Evolutionary conservation across 2,797 vertebrate genomes (phyloP).

Genomic region (Acomys russatus): DNA sequence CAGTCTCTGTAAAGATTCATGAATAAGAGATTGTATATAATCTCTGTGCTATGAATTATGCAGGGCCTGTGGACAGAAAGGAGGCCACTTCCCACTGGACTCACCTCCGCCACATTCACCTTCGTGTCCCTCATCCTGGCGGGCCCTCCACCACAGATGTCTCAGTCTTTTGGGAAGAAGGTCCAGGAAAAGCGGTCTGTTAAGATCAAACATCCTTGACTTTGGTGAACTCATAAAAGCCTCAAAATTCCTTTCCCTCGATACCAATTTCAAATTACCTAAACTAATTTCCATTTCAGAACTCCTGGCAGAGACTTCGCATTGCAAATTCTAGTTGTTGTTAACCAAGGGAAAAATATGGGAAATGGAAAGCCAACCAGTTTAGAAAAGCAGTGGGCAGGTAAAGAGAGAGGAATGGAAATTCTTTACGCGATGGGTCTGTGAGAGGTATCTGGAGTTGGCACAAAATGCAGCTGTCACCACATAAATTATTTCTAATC

Average conservation of each 20-base stretch:
- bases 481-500: not conserved
- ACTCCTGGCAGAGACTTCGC: slow-evolving; percentile 54
- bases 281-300: slow-evolving; percentile 74
- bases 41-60: slow-evolving; percentile 84
- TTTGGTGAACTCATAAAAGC: slow-evolving; percentile 58
- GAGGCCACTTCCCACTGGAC: slow-evolving; percentile 60
- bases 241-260: slow-evolving; percentile 64
- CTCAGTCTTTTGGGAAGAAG: slow-evolving; percentile 22
- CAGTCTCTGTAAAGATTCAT: slow-evolving; percentile 79
- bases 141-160: not conserved
- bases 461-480: slow-evolving; percentile 38
- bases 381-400: slow-evolving; percentile 25
- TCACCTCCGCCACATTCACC: slow-evolving; percentile 51
- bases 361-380: not conserved
- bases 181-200: slow-evolving; percentile 35
- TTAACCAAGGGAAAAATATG: slow-evolving; percentile 29
- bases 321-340: slow-evolving; percentile 55
- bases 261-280: slow-evolving; percentile 70
- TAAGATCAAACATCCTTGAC: slow-evolving; percentile 63
- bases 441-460: slow-evolving; percentile 17
- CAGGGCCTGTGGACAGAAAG: slow-evolving; percentile 58
- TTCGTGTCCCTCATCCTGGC: not conserved
- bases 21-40: slow-evolving; percentile 79
- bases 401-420: slow-evolving; percentile 43
- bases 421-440: not conserved